These are phyloP conservation scores for Condylostylus longicornis DNA, from an alignment of 1,140 invertebrate genomes.

Conservation along the genomic window DNA sequence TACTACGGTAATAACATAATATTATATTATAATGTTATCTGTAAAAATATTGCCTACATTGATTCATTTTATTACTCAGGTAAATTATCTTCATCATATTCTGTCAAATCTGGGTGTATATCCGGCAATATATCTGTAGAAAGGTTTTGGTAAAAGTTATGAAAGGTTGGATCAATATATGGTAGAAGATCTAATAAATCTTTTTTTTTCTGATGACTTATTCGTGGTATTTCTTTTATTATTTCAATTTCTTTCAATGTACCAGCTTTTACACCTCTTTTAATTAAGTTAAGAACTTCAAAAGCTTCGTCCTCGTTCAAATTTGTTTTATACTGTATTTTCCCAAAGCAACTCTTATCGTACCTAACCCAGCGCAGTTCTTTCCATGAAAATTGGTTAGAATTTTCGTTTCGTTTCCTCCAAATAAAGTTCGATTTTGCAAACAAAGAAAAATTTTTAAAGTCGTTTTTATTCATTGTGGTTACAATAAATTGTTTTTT, in stretches of 20 bases:
- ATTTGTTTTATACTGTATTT: not conserved
- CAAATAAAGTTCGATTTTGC: slow-evolving; percentile 2
- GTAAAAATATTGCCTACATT: no score
- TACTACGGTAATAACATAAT: no score
- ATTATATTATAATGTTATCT: no score
- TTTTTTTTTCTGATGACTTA: slow-evolving; percentile 4
- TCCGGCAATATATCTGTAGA: not conserved
- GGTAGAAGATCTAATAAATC: slow-evolving; percentile 4
- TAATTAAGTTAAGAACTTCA: slow-evolving; percentile 1
- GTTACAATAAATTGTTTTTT: slow-evolving; percentile 1
- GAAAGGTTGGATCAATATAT: slow-evolving; percentile 2
- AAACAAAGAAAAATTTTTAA: slow-evolving; percentile 4
- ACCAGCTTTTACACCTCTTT: slow-evolving; percentile 1
- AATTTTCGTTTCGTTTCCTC: slow-evolving; percentile 1
- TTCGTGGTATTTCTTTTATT: slow-evolving; percentile 1
- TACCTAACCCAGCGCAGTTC: slow-evolving; percentile 4
- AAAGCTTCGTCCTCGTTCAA: slow-evolving; percentile 4
- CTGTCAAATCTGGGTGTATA: slow-evolving; percentile 5
- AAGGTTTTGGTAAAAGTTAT: slow-evolving; percentile 4
- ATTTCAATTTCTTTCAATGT: not conserved
- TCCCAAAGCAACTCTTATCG: slow-evolving; percentile 2
- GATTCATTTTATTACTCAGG: no score
- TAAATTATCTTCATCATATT: slow-evolving; percentile 4
- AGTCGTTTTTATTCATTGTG: not conserved
- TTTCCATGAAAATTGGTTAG: slow-evolving; percentile 1